Percentiles rank a stretch among this genome's conserved stretches.
Evolutionary conservation across 1,140 invertebrate species (phyloP).

Genomic region (Temnothorax longispinosus): DNA sequence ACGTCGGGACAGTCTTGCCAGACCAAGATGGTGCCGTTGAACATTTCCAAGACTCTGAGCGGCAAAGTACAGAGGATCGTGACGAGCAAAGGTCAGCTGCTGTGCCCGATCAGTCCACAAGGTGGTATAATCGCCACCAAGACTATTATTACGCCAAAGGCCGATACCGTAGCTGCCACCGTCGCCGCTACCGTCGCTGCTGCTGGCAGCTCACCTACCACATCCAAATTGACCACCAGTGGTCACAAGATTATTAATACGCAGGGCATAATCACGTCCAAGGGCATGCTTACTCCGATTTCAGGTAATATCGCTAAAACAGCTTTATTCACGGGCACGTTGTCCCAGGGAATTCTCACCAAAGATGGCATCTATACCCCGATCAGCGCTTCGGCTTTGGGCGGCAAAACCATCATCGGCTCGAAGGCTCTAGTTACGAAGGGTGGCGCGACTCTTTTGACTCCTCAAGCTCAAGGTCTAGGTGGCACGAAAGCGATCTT

Average conservation of each 20-base stretch:
- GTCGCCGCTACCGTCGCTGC: neutral
- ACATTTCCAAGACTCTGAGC: constrained; percentile 75
- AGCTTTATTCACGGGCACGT: constrained; percentile 66
- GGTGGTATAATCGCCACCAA: constrained; percentile 82
- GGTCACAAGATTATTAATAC: constrained; percentile 79
- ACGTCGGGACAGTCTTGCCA: constrained; percentile 78
- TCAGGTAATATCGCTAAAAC: constrained; percentile 71
- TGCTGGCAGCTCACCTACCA: constrained; percentile 71
- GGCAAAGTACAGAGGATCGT: constrained; percentile 85
- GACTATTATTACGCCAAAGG: constrained; percentile 81
- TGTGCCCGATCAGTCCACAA: constrained; percentile 70
- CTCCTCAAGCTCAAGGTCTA: constrained; percentile 65
- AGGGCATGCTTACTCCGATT: constrained; percentile 76
- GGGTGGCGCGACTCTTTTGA: constrained; percentile 71
- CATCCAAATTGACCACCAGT: constrained; percentile 84
- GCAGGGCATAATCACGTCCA: constrained; percentile 74
- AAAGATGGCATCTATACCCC: constrained; percentile 80
- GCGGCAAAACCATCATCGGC: constrained; percentile 76
- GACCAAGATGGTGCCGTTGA: constrained; percentile 79
- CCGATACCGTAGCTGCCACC: constrained; percentile 45
- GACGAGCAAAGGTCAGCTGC: constrained; percentile 80
- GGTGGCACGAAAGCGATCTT: constrained; percentile 86
- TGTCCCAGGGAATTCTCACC: constrained; percentile 76
- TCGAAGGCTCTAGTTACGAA: constrained; percentile 77
- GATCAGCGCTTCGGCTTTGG: constrained; percentile 72